Conservation (phyloP, 2,113 vertebrate genomes). For the Sinocyclocheilus grahami region DNA sequence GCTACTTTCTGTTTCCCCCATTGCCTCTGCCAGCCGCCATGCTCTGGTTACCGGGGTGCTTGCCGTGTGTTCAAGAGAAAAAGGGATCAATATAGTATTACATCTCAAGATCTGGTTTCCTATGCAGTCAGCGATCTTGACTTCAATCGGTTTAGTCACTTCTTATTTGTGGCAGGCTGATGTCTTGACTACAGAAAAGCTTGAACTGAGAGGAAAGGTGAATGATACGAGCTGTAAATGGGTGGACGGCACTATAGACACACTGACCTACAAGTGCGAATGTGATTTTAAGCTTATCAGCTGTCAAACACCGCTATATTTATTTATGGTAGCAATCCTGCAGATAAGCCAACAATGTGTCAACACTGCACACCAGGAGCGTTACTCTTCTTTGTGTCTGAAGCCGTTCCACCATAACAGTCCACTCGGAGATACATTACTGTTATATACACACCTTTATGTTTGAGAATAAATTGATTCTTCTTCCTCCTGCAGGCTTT, state of each 20-base stretch:
- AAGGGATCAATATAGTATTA: slow-evolving; percentile 44
- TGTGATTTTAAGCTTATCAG: slow-evolving; percentile 36
- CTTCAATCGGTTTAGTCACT: slow-evolving; percentile 19
- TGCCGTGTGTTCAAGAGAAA: slow-evolving; percentile 17
- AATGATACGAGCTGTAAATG: background rate
- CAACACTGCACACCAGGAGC: slow-evolving; percentile 4
- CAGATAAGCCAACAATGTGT: slow-evolving; percentile 39
- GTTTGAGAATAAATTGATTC: background rate
- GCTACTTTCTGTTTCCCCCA: slow-evolving; percentile 40
- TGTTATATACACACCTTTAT: background rate
- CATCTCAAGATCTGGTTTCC: slow-evolving; percentile 44
- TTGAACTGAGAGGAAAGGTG: background rate
- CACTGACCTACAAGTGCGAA: slow-evolving; percentile 12
- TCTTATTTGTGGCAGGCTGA: slow-evolving; percentile 26
- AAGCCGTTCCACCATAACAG: background rate
- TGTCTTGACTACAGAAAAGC: slow-evolving; percentile 25
- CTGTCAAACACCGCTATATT: slow-evolving; percentile 32
- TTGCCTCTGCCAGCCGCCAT: background rate
- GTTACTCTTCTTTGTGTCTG: background rate
- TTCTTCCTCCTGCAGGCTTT: slow-evolving; percentile 3
- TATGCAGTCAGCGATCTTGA: slow-evolving; percentile 39
- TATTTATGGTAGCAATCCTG: slow-evolving; percentile 40
- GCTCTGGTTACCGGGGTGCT: slow-evolving; percentile 15
- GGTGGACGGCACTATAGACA: slow-evolving; percentile 1
- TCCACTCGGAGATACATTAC: background rate